phyloP scores from a whole-genome alignment of 2,888 invertebrate genomes.

The Tenthredo livida region DNA sequence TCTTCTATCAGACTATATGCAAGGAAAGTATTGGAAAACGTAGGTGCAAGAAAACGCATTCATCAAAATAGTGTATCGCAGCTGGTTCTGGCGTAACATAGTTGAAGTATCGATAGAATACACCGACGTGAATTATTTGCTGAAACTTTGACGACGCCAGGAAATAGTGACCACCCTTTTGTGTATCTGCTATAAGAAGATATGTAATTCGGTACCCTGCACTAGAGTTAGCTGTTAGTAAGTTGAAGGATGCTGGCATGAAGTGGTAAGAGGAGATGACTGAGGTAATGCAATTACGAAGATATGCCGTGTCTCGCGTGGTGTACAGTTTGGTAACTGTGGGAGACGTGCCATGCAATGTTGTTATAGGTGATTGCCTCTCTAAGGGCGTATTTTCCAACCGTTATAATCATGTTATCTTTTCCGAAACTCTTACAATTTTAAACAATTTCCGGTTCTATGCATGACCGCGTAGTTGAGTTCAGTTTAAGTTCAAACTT shows the following conservation, averaged over 20 bases:
- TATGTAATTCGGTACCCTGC: background rate
- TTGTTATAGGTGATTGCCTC: constrained; percentile 25
- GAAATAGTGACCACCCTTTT: background rate
- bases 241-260: background rate
- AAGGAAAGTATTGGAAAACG: too few relatives aligned
- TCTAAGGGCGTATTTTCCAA: background rate
- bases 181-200: background rate
- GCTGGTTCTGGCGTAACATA: background rate
- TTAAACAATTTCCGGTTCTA: constrained; percentile 8
- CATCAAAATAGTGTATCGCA: background rate
- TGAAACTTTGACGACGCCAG: background rate
- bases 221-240: constrained; percentile 4
- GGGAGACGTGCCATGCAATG: constrained; percentile 20
- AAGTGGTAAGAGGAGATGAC: constrained; percentile 12
- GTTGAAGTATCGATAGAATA: background rate
- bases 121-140: background rate
- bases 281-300: constrained; percentile 6
- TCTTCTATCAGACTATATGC: too few relatives aligned
- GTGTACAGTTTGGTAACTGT: background rate
- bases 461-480: constrained; percentile 11
- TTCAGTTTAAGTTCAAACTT: constrained; percentile 7
- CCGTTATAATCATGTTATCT: constrained; percentile 21
- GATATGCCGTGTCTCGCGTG: constrained; percentile 8
- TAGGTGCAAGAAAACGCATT: background rate
- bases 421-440: background rate